These are phyloP conservation scores for Cepphus grylle DNA, from an alignment of 2,113 vertebrate genomes.

Conservation along the genomic window DNA sequence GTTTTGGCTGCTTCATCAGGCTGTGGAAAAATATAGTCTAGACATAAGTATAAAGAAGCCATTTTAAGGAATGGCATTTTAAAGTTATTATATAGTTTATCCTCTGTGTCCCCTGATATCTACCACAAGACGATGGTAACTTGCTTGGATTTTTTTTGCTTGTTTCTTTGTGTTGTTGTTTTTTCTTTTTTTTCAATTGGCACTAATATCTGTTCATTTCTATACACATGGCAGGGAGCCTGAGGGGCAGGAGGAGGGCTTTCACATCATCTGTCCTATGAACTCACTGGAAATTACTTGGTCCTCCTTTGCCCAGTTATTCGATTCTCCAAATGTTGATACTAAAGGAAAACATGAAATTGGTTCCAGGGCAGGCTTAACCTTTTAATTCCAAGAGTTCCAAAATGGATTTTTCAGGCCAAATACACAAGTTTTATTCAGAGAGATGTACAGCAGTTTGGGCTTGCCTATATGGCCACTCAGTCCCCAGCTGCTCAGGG, in stretches of 20 bases:
- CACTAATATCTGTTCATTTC: neutral
- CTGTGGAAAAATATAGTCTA: neutral
- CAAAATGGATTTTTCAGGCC: conserved; percentile 12
- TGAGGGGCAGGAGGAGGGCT: neutral
- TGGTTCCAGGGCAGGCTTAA: conserved; percentile 11
- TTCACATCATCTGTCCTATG: conserved; percentile 14
- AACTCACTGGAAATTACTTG: neutral
- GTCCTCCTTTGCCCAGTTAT: conserved; percentile 12
- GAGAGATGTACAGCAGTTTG: neutral
- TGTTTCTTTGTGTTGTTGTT: neutral
- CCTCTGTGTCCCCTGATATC: neutral
- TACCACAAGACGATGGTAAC: neutral
- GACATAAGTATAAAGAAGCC: neutral
- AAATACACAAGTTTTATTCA: neutral
- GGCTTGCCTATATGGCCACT: neutral
- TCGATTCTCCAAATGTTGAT: conserved; percentile 4
- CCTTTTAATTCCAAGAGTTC: neutral
- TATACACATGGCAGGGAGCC: neutral
- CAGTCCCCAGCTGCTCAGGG: accelerated
- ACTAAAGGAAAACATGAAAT: neutral
- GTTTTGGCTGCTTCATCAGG: neutral
- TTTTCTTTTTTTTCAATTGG: neutral
- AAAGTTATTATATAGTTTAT: neutral
- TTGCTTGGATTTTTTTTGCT: neutral
- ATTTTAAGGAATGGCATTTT: neutral